Conservation (phyloP, 1,140 invertebrate species). For the Drosophila sturtevanti region DNA sequence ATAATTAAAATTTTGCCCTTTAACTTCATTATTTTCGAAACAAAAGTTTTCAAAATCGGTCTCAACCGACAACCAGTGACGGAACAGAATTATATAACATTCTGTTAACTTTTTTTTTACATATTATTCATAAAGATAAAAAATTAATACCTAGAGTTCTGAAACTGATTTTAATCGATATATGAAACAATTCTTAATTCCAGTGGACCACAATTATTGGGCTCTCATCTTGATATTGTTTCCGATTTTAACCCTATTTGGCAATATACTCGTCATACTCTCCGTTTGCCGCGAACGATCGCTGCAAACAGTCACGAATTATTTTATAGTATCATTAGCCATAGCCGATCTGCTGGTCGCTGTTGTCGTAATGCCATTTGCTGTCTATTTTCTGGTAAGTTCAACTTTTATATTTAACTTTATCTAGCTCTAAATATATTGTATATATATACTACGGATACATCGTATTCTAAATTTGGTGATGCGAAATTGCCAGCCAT, state of each 20-base stretch:
- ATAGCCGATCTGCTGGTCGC: conserved; percentile 98
- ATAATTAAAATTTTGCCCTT: no score
- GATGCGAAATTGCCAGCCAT: conserved; percentile 71
- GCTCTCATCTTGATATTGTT: conserved; percentile 93
- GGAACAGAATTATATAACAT: no score
- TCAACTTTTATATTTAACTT: no score
- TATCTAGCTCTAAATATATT: background rate
- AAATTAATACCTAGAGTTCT: no score
- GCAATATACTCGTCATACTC: conserved; percentile 97
- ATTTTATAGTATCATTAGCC: conserved; percentile 99
- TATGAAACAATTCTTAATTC: no score
- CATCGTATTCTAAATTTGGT: conserved; percentile 15
- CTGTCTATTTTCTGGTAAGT: conserved; percentile 97
- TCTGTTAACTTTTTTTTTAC: no score
- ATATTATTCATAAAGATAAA: no score
- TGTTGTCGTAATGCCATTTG: conserved; percentile 98
- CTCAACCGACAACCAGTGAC: no score
- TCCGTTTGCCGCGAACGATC: conserved; percentile 95
- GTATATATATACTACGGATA: conserved; percentile 1
- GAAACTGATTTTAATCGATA: no score
- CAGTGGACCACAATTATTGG: conserved; percentile 90
- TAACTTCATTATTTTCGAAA: no score
- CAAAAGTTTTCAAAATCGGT: no score
- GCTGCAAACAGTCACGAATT: conserved; percentile 97
- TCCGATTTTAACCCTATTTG: conserved; percentile 96